Evolutionary conservation across 2,888 invertebrate genomes (phyloP), one percentile per base, ranked within the genome.

Genomic region (Euclidia mi): DNA sequence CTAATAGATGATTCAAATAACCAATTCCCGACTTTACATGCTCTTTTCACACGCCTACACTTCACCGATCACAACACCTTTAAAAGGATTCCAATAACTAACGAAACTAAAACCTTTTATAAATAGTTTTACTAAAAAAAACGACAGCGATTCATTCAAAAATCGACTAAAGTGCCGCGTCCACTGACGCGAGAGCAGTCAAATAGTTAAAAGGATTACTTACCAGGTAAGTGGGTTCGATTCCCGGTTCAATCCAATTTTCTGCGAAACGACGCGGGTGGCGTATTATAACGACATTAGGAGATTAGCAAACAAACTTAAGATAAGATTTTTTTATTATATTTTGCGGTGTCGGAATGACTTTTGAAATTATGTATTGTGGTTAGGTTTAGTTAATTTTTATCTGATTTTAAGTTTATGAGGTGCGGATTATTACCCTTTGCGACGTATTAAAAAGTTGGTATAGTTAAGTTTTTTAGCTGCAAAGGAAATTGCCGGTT

Each of bases 251-350:
- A 71, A 81, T 70, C 72, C 70, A 82, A 82, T 86, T 78, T 87
- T 89, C 89, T 70, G 58, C 67, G 88, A 87, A 89, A 59, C 88
- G 58, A 80, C 72, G 89, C 85, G 89, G 89, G 89, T 89, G 90
- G 90, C 71, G 63, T 83, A 85, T 86, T 76, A 51, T 64, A 56
- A 56, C 60, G 41, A 50, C 59, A 64, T 73, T 72, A 72, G 34
- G 60, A 59, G 64, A 73, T 62, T 67, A 1, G 57, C 70, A 70
- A 72, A 72, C 59, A 67, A 46, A 65, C 52, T 70, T 73, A 53
- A 70, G 67, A 70, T 72, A 72, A 63, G 49, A 14, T 44, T 61
- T 45, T 40, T 46, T 18, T 20, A 15, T 29, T 6, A 17, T 41
- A 11, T 15, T 25, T 9, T 14, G 52, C 20, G 31, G 15, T 35